phyloP scores from a whole-genome alignment of 2,113 vertebrate species.

The Ceuthmochares aereus region DNA sequence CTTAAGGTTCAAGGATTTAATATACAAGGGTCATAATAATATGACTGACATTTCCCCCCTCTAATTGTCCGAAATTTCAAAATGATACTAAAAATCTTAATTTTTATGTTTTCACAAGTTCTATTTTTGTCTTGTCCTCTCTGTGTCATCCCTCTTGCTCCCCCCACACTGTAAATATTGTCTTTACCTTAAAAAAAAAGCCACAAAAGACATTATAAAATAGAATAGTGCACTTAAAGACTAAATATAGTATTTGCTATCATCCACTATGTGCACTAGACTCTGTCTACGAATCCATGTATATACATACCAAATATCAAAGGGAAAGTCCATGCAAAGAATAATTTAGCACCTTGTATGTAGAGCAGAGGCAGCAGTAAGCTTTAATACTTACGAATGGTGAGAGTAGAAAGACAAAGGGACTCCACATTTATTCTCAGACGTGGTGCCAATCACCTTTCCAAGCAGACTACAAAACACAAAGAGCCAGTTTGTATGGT shows the following conservation, averaged over 20 bases:
- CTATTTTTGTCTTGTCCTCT: neutral
- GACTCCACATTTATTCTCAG: neutral
- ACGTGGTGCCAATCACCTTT: rapidly evolving
- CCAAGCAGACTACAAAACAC: neutral
- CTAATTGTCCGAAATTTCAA: neutral
- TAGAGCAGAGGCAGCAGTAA: neutral
- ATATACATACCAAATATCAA: neutral
- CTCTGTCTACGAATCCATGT: no score
- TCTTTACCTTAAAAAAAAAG: neutral
- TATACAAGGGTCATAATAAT: neutral
- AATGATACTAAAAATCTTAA: neutral
- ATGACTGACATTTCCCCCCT: neutral
- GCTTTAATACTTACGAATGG: neutral
- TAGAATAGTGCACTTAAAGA: neutral
- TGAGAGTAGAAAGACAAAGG: rapidly evolving
- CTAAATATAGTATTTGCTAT: neutral
- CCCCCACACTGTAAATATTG: neutral
- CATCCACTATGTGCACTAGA: no score
- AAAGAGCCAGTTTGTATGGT: neutral
- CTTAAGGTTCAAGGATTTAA: neutral
- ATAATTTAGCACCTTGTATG: neutral
- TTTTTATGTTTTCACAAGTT: neutral
- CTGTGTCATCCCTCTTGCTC: no score
- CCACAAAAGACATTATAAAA: neutral
- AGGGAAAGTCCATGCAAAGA: neutral